Evolutionary conservation across 2,113 vertebrate species (phyloP).

Genomic region (Hemicordylus capensis): DNA sequence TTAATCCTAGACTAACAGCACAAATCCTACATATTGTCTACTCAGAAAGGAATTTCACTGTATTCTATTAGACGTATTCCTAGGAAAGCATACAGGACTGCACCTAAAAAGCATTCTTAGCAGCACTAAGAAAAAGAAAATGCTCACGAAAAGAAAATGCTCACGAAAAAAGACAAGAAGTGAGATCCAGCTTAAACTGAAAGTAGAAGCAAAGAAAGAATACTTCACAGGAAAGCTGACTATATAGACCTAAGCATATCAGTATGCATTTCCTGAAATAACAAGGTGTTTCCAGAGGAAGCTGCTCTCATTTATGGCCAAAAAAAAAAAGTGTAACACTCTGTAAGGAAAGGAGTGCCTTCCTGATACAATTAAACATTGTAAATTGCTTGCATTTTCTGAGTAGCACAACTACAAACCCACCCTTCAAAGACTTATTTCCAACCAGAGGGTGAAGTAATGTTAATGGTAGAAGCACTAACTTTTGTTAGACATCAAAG

Average conservation of each 20-base stretch:
- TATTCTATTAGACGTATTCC: too few relatives aligned
- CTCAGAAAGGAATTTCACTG: too few relatives aligned
- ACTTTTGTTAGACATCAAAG: constrained; percentile 1
- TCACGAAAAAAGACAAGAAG: constrained; percentile 5
- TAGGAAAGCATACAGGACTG: not conserved
- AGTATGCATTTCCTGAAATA: not conserved
- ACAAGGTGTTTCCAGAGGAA: not conserved
- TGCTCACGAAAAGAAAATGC: not conserved
- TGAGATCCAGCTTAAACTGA: not conserved
- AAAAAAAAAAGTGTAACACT: not conserved
- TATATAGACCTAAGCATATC: not conserved
- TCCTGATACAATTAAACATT: not conserved
- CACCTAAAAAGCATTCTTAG: not conserved
- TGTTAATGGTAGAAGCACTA: not conserved
- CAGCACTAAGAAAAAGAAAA: not conserved
- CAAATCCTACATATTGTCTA: too few relatives aligned
- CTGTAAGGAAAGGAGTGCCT: constrained; percentile 8
- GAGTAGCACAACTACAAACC: not conserved
- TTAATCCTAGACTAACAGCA: too few relatives aligned
- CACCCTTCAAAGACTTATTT: not conserved
- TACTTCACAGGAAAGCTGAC: not conserved
- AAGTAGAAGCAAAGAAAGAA: not conserved
- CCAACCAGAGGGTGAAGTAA: constrained; percentile 1
- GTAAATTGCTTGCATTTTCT: not conserved
- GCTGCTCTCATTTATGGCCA: not conserved